A percentile compares a stretch with the other conserved stretches of the same genome.
Conservation (phyloP, 2,888 invertebrate species). For the Drosophila meridiana region DNA sequence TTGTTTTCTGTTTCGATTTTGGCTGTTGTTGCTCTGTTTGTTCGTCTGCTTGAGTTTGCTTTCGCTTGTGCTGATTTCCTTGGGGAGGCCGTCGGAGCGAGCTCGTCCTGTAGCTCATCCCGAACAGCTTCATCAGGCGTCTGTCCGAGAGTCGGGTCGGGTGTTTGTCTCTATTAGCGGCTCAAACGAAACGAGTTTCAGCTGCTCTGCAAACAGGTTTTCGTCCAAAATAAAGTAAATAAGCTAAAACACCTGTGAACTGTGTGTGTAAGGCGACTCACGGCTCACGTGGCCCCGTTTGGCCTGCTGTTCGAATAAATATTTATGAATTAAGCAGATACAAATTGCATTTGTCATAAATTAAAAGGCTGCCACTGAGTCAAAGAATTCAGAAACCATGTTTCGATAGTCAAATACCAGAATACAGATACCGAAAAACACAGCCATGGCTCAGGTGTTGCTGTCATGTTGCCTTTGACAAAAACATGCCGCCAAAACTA, state of each 20-base stretch:
- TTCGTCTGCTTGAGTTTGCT: constrained; percentile 58
- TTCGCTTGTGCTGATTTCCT: constrained; percentile 65
- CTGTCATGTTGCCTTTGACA: constrained; percentile 63
- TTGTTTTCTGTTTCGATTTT: constrained; percentile 15
- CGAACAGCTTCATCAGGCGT: constrained; percentile 60
- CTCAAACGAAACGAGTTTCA: constrained; percentile 61
- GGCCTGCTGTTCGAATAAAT: constrained; percentile 53
- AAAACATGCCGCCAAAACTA: constrained; percentile 55
- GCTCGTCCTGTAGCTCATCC: constrained; percentile 35
- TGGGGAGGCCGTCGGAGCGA: constrained; percentile 56
- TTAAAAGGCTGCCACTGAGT: constrained; percentile 45
- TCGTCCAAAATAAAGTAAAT: constrained; percentile 6
- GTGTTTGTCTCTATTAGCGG: constrained; percentile 59
- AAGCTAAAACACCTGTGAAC: constrained; percentile 51
- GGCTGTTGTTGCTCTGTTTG: constrained; percentile 19
- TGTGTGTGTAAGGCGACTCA: constrained; percentile 5
- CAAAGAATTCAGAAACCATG: constrained; percentile 38
- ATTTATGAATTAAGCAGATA: constrained; percentile 68
- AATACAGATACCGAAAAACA: constrained; percentile 32
- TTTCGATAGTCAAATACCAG: constrained; percentile 10
- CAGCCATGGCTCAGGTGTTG: constrained; percentile 60
- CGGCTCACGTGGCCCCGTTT: constrained; percentile 52
- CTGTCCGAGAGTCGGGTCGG: constrained; percentile 13
- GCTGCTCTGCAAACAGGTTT: constrained; percentile 50
- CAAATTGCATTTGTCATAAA: constrained; percentile 70